A percentile compares a stretch with the other conserved stretches of the same genome.
These are phyloP conservation scores for Podarcis cretensis DNA, from an alignment of 2,113 vertebrate genomes.

Conservation along the genomic window DNA sequence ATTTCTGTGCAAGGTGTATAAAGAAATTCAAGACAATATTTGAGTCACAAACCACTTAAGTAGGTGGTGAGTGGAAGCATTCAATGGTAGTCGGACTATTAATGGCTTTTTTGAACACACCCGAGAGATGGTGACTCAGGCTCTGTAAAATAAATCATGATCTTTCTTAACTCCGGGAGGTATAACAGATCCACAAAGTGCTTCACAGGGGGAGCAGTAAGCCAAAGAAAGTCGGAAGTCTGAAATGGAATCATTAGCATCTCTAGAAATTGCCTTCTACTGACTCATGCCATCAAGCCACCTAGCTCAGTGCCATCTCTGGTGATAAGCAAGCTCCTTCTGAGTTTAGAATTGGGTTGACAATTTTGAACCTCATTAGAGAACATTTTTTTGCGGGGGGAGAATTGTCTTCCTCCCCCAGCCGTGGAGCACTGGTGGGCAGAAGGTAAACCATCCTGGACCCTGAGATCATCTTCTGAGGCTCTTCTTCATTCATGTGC, in stretches of 20 bases:
- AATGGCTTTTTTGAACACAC: not conserved
- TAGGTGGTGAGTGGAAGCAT: slow-evolving; percentile 2
- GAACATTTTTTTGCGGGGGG: too few relatives aligned
- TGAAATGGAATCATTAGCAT: not conserved
- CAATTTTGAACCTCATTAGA: not conserved
- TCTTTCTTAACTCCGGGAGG: not conserved
- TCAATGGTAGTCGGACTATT: not conserved
- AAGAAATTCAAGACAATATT: slow-evolving; percentile 16
- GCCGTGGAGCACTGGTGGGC: too few relatives aligned
- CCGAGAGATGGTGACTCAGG: not conserved
- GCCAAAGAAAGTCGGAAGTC: not conserved
- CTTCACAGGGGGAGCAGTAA: slow-evolving; percentile 18
- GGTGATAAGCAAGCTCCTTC: too few relatives aligned
- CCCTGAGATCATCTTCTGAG: too few relatives aligned
- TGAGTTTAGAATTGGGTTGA: not conserved
- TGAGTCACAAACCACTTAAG: slow-evolving; percentile 40
- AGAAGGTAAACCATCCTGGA: not conserved
- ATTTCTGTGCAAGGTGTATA: slow-evolving; percentile 34
- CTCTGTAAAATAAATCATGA: not conserved
- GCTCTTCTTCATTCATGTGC: too few relatives aligned
- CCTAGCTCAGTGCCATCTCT: not conserved
- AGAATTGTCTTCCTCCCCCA: too few relatives aligned
- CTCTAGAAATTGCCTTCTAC: not conserved
- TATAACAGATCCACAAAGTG: slow-evolving; percentile 9
- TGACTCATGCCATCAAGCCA: not conserved